phyloP scores from a whole-genome alignment of 2,888 invertebrate genomes.

The Hydriomena furcata region DNA sequence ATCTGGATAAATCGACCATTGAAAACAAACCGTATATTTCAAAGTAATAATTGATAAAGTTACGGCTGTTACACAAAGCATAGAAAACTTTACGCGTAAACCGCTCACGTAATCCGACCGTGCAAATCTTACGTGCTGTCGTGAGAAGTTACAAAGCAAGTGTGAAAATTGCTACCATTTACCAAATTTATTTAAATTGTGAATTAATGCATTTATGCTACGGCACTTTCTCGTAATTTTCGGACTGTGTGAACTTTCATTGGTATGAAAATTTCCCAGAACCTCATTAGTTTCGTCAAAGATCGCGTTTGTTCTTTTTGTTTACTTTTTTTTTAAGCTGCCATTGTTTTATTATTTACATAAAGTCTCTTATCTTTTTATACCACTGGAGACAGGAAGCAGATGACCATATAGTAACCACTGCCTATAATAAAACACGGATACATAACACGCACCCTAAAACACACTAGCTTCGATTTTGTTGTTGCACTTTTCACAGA shows the following conservation, averaged over 20 bases:
- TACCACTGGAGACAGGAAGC: too few species aligned
- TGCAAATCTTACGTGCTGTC: constrained; percentile 17
- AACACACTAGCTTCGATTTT: too few species aligned
- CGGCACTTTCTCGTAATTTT: neutral
- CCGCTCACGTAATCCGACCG: constrained; percentile 18
- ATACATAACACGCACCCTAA: too few species aligned
- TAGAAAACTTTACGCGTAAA: constrained; percentile 15
- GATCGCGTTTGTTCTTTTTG: too few species aligned
- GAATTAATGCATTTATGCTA: constrained; percentile 45
- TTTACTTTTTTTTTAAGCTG: neutral
- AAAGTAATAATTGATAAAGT: constrained; percentile 29
- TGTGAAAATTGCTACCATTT: constrained; percentile 35
- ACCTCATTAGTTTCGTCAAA: too few species aligned
- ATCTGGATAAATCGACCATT: constrained; percentile 8
- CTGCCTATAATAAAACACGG: too few species aligned
- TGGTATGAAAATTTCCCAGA: too few species aligned
- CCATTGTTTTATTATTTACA: too few species aligned
- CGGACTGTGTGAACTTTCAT: neutral
- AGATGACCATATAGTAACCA: too few species aligned
- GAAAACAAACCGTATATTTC: constrained; percentile 18
- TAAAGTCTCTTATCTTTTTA: too few species aligned
- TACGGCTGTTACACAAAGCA: constrained; percentile 14
- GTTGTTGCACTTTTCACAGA: too few species aligned
- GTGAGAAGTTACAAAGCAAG: constrained; percentile 16
- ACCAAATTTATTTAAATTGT: constrained; percentile 47